A percentile compares a stretch with the other conserved stretches of the same genome.
Conservation (phyloP, 2,797 vertebrate species). For the Chelidonichthys spinosus region DNA sequence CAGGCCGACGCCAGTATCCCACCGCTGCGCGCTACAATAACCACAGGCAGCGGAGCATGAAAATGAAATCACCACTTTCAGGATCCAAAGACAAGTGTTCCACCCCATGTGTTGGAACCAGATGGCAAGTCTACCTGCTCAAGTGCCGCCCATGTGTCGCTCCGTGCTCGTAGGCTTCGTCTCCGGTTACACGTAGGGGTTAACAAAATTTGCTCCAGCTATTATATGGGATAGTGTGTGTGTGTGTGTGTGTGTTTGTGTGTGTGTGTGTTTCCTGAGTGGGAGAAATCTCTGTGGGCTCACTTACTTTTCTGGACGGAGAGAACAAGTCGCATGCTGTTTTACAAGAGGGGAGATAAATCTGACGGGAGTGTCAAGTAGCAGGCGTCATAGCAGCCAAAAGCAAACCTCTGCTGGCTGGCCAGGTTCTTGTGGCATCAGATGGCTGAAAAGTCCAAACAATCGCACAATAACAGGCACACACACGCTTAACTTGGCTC, state of each 20-base stretch:
- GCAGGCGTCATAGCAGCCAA: slow-evolving; percentile 68
- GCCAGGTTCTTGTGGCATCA: slow-evolving; percentile 73
- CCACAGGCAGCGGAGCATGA: slow-evolving; percentile 12
- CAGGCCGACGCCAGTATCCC: background rate
- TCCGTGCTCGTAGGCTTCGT: slow-evolving; percentile 40
- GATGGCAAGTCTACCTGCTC: slow-evolving; percentile 67
- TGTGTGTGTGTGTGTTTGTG: slow-evolving; percentile 16
- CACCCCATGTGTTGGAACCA: slow-evolving; percentile 54
- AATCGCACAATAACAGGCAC: slow-evolving; percentile 59
- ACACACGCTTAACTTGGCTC: slow-evolving; percentile 39
- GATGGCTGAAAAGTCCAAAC: slow-evolving; percentile 69
- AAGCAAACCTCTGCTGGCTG: slow-evolving; percentile 69
- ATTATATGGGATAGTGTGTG: slow-evolving; percentile 37
- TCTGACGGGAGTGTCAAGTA: slow-evolving; percentile 74
- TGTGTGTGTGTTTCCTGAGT: slow-evolving; percentile 50
- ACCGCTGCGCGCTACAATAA: slow-evolving; percentile 8
- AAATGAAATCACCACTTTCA: slow-evolving; percentile 41
- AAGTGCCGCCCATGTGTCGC: slow-evolving; percentile 51
- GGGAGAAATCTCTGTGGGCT: slow-evolving; percentile 55
- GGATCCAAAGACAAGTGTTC: slow-evolving; percentile 48
- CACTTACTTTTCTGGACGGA: slow-evolving; percentile 64
- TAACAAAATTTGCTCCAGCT: slow-evolving; percentile 45
- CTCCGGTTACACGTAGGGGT: slow-evolving; percentile 66
- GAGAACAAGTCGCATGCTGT: slow-evolving; percentile 78
- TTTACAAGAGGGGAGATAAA: slow-evolving; percentile 77